phyloP scores from a whole-genome alignment of 1,140 invertebrate genomes.

The Caenorhabditis latens region DNA sequence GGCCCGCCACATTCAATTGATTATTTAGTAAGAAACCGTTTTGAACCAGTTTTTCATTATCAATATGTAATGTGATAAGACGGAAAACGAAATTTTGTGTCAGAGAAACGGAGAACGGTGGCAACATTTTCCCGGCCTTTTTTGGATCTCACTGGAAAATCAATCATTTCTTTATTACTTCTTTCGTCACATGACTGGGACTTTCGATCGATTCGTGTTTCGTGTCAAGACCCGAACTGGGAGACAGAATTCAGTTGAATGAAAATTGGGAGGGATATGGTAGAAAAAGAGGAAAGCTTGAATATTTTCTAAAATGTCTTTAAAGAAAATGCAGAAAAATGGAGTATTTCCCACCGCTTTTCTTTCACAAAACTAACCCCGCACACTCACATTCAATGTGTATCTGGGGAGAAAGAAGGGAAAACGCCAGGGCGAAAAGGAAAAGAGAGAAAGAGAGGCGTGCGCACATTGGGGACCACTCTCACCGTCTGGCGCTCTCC shows the following conservation, averaged over 20 bases:
- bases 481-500: not conserved
- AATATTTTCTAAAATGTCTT: no score
- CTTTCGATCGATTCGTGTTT: no score
- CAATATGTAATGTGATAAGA: not conserved
- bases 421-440: not conserved
- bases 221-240: no score
- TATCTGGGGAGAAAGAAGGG: slow-evolving; percentile 36
- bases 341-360: not conserved
- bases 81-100: not conserved
- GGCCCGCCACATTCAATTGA: not conserved
- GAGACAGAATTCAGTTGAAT: no score
- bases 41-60: not conserved
- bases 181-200: no score
- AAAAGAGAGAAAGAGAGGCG: not conserved
- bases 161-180: no score
- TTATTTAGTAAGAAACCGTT: not conserved
- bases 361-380: not conserved
- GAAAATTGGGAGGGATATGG: no score
- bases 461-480: not conserved
- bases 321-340: no score
- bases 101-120: not conserved
- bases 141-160: no score
- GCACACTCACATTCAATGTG: not conserved
- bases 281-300: no score
- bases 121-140: no score